Base-by-base conservation (phyloP, 2,113 vertebrate genomes). In the Hiodon tergisus region DNA sequence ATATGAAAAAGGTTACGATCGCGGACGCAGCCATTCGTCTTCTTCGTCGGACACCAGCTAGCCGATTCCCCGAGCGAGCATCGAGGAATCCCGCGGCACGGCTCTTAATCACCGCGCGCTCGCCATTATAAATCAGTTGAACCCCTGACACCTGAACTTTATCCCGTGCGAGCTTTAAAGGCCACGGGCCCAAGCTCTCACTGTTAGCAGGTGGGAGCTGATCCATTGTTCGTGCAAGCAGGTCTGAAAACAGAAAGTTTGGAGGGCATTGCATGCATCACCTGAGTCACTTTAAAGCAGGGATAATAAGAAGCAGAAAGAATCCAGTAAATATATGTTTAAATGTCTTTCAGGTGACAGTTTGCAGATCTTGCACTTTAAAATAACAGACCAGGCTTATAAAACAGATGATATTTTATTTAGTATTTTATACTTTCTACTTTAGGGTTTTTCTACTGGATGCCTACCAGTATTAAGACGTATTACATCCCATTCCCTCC, bases 81-180 rank as follows among this genome's bases (percentile, higher is more conserved):
- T 79, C 85, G 88, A 88, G 87, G 83, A 87, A 86, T 85, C 81
- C 77, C 59, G 51, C 72, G 86, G 86, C 88, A 85, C 85, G 84
- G 81, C 83, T 84, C 87, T 92, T 90, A 81, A 90, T 91, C 88
- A 90, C 78, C 52, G 75, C 81, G 75, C 69, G 79, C 58, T 87
- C 85, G 69, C 87, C 83, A 89, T 91, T 91, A 92, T 92, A 90
- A 92, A 92, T 91, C 89, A 91, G 87, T 91, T 91, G 87, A 90
- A 89, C 89, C 85, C 78, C 85, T 84, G 89, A 90, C 89, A 91
- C 86, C 85, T 91, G 89, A 92, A 92, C 89, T 91, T 92, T 90
- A 89, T 85, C 81, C 81, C 31, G 76, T 58, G 80, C 83, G 70
- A 72, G 68, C 84, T 83, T 83, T 87, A 90, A 92, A 91, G 89